These are phyloP conservation scores for Podotricha telesiphe DNA, from an alignment of 2,888 invertebrate species.

Conservation along the genomic window DNA sequence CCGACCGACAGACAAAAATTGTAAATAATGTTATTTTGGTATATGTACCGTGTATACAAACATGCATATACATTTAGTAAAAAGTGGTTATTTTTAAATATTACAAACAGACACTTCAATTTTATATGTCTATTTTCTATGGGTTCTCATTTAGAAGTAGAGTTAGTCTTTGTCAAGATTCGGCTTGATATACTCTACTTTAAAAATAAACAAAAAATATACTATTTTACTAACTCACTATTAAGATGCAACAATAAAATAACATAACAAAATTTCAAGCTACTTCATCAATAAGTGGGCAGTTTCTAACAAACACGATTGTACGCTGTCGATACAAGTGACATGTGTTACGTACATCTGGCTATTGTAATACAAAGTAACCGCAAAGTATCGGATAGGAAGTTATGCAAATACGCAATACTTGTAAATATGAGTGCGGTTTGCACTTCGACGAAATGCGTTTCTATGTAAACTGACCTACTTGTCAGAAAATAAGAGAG, in stretches of 20 bases:
- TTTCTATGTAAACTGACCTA: slow-evolving; percentile 41
- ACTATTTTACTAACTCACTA: too few relatives aligned
- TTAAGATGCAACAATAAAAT: background rate
- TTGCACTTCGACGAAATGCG: slow-evolving; percentile 47
- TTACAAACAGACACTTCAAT: too few relatives aligned
- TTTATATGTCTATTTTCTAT: too few relatives aligned
- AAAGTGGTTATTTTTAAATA: too few relatives aligned
- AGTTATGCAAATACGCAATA: slow-evolving; percentile 60
- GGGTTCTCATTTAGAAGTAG: too few relatives aligned
- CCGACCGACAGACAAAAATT: too few relatives aligned
- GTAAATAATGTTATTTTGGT: too few relatives aligned
- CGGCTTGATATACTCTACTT: too few relatives aligned
- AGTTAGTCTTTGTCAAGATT: too few relatives aligned
- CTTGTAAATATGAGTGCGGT: slow-evolving; percentile 60
- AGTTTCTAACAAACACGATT: background rate
- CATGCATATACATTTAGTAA: too few relatives aligned
- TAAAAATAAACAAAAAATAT: too few relatives aligned
- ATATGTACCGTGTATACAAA: too few relatives aligned
- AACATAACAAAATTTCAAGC: background rate
- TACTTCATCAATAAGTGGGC: background rate
- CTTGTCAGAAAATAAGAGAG: slow-evolving; percentile 3
- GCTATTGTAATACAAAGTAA: slow-evolving; percentile 23
- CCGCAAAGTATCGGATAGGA: slow-evolving; percentile 46
- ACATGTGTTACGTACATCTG: slow-evolving; percentile 9
- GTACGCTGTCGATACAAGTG: background rate